phyloP scores from a whole-genome alignment of 2,113 vertebrate species.

The Ceyx melanurus region DNA sequence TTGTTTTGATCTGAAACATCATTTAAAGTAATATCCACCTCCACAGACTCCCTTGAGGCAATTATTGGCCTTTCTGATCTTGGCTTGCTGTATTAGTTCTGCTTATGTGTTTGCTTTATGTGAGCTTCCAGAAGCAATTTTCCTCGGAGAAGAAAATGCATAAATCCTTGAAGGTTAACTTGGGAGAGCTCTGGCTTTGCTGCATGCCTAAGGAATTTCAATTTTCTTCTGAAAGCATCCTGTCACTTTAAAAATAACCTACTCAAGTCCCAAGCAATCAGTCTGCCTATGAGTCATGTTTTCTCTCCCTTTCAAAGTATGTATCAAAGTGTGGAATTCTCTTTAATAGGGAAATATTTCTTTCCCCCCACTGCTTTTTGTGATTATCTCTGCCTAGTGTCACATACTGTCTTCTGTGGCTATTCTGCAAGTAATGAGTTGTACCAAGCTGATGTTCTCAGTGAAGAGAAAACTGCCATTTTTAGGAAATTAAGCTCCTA shows the following conservation, averaged over 20 bases:
- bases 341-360: neutral
- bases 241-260: slow-evolving; percentile 14
- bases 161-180: slow-evolving; percentile 56
- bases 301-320: neutral
- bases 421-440: neutral
- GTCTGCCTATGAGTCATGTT: neutral
- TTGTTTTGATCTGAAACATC: slow-evolving; percentile 50
- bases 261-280: neutral
- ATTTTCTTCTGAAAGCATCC: slow-evolving; percentile 29
- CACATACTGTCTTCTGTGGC: neutral
- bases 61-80: slow-evolving; percentile 60
- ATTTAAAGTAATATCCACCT: slow-evolving; percentile 36
- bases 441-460: neutral
- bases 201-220: slow-evolving; percentile 54
- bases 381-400: neutral
- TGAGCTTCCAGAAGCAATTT: slow-evolving; percentile 49
- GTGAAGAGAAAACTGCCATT: neutral
- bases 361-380: neutral
- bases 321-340: neutral
- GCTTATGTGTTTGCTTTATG: slow-evolving; percentile 48
- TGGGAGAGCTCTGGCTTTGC: slow-evolving; percentile 21
- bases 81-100: slow-evolving; percentile 48
- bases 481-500: neutral
- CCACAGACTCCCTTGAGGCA: slow-evolving; percentile 17
- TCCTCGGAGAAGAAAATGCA: slow-evolving; percentile 32